These are phyloP conservation scores for Drosophila azteca DNA, from an alignment of 1,140 invertebrate species.

Conservation along the genomic window DNA sequence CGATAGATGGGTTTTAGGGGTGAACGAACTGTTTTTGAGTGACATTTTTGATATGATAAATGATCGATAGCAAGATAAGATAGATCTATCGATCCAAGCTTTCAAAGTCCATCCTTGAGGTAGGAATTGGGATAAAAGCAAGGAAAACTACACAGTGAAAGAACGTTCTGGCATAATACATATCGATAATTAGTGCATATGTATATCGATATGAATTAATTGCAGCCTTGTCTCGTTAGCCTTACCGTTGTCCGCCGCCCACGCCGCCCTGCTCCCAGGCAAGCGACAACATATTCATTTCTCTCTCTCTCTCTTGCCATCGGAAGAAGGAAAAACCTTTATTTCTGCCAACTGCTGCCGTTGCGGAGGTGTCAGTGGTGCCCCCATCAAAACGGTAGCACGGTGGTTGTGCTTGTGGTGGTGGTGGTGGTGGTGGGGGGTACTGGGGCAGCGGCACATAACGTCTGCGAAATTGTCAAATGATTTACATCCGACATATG, in stretches of 20 bases:
- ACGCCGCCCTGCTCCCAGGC: background rate
- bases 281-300: conserved; percentile 7
- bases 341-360: too few species aligned
- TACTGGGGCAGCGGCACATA: conserved; percentile 19
- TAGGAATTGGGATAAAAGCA: too few species aligned
- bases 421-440: background rate
- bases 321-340: background rate
- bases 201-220: conserved; percentile 30
- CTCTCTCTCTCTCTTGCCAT: background rate
- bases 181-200: conserved; percentile 12
- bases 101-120: too few species aligned
- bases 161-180: too few species aligned
- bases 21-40: too few species aligned
- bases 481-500: conserved; percentile 81
- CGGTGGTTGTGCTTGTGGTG: background rate
- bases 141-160: too few species aligned
- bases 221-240: conserved; percentile 25
- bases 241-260: conserved; percentile 28
- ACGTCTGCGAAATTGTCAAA: conserved; percentile 76
- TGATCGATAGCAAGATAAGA: too few species aligned
- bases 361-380: conserved; percentile 7
- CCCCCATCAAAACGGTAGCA: conserved; percentile 14
- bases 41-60: background rate
- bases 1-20: too few species aligned
- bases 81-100: too few species aligned